Conservation (phyloP, 2,797 vertebrate genomes). For the Hydrocynus forskahlii region DNA sequence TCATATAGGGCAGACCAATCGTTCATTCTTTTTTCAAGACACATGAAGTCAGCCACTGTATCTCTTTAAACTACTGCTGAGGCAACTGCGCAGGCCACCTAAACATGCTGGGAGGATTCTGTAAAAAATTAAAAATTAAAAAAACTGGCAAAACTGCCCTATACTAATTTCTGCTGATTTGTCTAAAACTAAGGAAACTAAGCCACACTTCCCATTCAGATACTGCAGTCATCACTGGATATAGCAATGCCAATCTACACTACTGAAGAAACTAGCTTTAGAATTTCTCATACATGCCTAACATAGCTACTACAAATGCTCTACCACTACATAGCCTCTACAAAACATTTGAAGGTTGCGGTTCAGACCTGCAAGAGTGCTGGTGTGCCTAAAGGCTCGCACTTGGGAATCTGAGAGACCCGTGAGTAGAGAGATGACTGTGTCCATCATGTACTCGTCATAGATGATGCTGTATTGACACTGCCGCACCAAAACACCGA, state of each 20-base stretch:
- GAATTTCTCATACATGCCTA: neutral
- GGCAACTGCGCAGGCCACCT: neutral
- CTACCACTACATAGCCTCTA: too few species aligned
- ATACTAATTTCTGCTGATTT: too few species aligned
- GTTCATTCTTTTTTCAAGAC: neutral
- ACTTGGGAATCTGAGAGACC: constrained; percentile 99
- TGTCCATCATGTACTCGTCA: constrained; percentile 99
- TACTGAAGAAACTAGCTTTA: neutral
- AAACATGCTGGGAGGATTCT: neutral
- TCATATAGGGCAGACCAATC: neutral
- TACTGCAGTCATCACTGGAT: too few species aligned
- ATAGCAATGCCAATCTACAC: neutral
- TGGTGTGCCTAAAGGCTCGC: constrained; percentile 98
- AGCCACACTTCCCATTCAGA: too few species aligned
- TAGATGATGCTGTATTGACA: constrained; percentile 99
- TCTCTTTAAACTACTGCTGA: neutral
- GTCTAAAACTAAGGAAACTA: too few species aligned
- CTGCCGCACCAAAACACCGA: constrained; percentile 95
- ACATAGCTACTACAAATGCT: neutral
- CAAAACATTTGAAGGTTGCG: neutral
- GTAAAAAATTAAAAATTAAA: too few species aligned
- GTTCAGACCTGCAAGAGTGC: constrained; percentile 93
- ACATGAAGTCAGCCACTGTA: neutral
- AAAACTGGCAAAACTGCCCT: too few species aligned
- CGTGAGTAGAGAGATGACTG: constrained; percentile 97